Evolutionary conservation across 2,888 invertebrate species (phyloP).

Genomic region (Agrotis clavis): DNA sequence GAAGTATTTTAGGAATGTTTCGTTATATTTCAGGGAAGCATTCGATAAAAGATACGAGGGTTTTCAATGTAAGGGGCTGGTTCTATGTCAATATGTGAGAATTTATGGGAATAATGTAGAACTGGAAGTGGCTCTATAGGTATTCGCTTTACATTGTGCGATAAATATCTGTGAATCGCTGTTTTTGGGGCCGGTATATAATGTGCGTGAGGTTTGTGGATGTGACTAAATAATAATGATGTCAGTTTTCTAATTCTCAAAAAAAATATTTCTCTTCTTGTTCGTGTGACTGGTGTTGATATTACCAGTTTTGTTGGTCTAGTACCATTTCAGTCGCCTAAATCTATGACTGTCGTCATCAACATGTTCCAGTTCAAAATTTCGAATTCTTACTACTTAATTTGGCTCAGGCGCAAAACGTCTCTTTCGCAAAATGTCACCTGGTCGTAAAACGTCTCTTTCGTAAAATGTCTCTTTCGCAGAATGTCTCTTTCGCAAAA

Average conservation of each 20-base stretch:
- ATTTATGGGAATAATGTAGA: constrained; percentile 77
- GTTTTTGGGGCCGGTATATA: constrained; percentile 1
- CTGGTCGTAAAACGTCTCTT: too few relatives aligned
- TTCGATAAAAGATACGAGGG: constrained; percentile 83
- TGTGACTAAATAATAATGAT: neutral
- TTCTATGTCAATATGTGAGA: constrained; percentile 80
- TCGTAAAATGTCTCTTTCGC: too few relatives aligned
- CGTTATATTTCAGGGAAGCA: constrained; percentile 77
- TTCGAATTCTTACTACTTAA: neutral
- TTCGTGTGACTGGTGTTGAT: too few relatives aligned
- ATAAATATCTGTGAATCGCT: constrained; percentile 29
- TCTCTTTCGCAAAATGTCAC: too few relatives aligned
- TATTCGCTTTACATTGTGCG: constrained; percentile 34
- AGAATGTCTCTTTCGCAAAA: too few relatives aligned
- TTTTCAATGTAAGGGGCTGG: constrained; percentile 74
- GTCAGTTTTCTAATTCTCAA: neutral
- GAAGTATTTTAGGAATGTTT: constrained; percentile 77
- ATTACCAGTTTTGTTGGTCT: too few relatives aligned
- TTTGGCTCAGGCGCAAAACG: too few relatives aligned
- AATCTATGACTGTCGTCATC: too few relatives aligned
- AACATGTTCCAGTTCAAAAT: too few relatives aligned
- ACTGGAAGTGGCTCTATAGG: constrained; percentile 20
- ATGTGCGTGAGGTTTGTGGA: neutral
- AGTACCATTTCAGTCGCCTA: too few relatives aligned
- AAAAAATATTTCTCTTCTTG: neutral